Percentiles rank a stretch among this genome's conserved stretches.
These are phyloP conservation scores for Drosophila aff. DNA, from an alignment of 1,140 invertebrate genomes.

Conservation along the genomic window DNA sequence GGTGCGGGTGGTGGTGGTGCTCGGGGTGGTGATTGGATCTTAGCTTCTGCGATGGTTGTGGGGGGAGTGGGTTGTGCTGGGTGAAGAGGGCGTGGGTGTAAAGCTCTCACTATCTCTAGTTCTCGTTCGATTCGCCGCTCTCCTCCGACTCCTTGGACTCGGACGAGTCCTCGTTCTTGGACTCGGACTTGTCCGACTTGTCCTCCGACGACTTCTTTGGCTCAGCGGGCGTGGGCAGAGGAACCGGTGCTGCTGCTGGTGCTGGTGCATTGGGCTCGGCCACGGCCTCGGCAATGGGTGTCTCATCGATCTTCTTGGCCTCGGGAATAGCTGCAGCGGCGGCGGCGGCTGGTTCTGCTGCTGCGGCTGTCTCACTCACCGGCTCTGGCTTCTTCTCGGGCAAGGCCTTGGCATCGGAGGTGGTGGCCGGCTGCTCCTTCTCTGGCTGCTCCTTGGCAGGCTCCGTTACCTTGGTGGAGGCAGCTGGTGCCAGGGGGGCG, in stretches of 20 bases:
- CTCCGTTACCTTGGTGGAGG: slow-evolving; percentile 26
- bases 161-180: slow-evolving; percentile 60
- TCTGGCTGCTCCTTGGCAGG: slow-evolving; percentile 31
- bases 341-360: slow-evolving; percentile 1
- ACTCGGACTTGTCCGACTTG: slow-evolving; percentile 56
- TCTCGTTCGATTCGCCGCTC: slow-evolving; percentile 71
- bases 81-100: slow-evolving; percentile 17
- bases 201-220: slow-evolving; percentile 60
- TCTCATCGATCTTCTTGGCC: slow-evolving; percentile 56
- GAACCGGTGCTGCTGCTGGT: slow-evolving; percentile 3
- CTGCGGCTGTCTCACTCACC: slow-evolving; percentile 13
- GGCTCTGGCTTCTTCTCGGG: slow-evolving; percentile 37
- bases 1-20: slow-evolving; percentile 13
- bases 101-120: slow-evolving; percentile 49
- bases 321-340: slow-evolving; percentile 22
- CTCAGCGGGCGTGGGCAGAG: slow-evolving; percentile 37
- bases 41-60: slow-evolving; percentile 17
- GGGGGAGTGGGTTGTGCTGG: background rate
- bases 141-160: slow-evolving; percentile 68
- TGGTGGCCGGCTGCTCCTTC: slow-evolving; percentile 14
- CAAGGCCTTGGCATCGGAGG: slow-evolving; percentile 30
- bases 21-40: slow-evolving; percentile 2
- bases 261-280: background rate
- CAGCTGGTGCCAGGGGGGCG: slow-evolving; percentile 15
- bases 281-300: slow-evolving; percentile 27